Conservation (phyloP, 1,140 invertebrate genomes). For the Sminthurinus signatus region DNA sequence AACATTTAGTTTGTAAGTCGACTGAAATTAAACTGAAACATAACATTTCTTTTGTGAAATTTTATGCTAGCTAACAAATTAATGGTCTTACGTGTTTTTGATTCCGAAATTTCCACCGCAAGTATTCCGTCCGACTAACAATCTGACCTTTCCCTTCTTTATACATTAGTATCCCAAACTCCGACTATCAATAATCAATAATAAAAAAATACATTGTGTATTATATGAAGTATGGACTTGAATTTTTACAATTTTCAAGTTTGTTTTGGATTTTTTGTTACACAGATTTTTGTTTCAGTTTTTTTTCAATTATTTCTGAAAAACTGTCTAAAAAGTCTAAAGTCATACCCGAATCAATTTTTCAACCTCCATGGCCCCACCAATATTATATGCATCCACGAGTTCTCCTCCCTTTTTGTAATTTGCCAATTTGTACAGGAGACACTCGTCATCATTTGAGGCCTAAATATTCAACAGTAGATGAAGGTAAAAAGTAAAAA, state of each 20-base stretch:
- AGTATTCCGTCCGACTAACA: slow-evolving; percentile 82
- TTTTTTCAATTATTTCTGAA: no score
- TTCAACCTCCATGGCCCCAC: slow-evolving; percentile 59
- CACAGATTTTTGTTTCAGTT: no score
- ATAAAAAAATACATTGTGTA: no score
- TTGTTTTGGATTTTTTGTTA: no score
- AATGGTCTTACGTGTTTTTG: slow-evolving; percentile 59
- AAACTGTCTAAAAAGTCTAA: no score
- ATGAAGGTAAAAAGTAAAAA: neutral
- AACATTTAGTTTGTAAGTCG: no score
- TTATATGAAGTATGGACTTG: no score
- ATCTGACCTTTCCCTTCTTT: slow-evolving; percentile 75
- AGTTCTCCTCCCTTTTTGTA: slow-evolving; percentile 68
- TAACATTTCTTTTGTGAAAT: no score
- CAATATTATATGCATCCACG: slow-evolving; percentile 66
- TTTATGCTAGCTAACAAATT: slow-evolving; percentile 8
- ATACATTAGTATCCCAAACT: slow-evolving; percentile 84
- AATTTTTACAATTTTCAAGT: no score
- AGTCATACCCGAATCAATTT: slow-evolving; percentile 67
- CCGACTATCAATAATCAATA: no score
- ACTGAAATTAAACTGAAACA: no score
- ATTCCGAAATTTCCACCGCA: slow-evolving; percentile 88
- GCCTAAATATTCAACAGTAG: slow-evolving; percentile 42
- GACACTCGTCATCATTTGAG: slow-evolving; percentile 72
- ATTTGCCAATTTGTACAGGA: slow-evolving; percentile 77